A percentile compares a stretch with the other conserved stretches of the same genome.
Evolutionary conservation across 2,113 vertebrate species (phyloP).

Genomic region (Donacobius atricapilla): DNA sequence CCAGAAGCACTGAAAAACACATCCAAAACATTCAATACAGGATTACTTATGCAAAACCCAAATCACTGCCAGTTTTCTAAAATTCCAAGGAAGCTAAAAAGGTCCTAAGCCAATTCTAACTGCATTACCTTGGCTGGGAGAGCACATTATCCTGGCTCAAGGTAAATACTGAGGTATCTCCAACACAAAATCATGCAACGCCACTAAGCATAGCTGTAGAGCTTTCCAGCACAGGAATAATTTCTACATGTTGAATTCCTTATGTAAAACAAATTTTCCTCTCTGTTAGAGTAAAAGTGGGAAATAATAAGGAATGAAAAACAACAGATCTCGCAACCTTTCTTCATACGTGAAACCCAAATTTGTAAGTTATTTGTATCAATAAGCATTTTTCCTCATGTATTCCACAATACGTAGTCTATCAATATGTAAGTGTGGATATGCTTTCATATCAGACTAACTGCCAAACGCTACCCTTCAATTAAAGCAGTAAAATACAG

Average conservation of each 20-base stretch:
- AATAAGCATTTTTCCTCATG: not conserved
- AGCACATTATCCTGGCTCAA: not conserved
- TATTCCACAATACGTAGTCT: not conserved
- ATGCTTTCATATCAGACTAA: not conserved
- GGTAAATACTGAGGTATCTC: not conserved
- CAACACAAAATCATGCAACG: not conserved
- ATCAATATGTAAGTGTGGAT: not conserved
- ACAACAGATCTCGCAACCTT: not conserved
- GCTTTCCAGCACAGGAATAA: not conserved
- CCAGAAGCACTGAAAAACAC: not conserved
- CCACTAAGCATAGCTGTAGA: not conserved
- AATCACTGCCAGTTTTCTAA: not conserved
- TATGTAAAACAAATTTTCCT: not conserved
- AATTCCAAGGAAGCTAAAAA: not conserved
- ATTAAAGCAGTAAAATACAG: not conserved
- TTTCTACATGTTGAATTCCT: not conserved
- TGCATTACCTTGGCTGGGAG: not conserved
- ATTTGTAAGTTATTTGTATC: not conserved
- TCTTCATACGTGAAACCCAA: not conserved
- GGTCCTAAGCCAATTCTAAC: not conserved
- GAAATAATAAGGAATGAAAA: not conserved
- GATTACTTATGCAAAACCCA: not conserved
- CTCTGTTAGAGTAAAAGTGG: not conserved
- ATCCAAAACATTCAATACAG: not conserved
- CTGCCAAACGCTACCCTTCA: not conserved